Conservation (phyloP, 2,797 vertebrate species). For the Bradypodion pumilum region DNA sequence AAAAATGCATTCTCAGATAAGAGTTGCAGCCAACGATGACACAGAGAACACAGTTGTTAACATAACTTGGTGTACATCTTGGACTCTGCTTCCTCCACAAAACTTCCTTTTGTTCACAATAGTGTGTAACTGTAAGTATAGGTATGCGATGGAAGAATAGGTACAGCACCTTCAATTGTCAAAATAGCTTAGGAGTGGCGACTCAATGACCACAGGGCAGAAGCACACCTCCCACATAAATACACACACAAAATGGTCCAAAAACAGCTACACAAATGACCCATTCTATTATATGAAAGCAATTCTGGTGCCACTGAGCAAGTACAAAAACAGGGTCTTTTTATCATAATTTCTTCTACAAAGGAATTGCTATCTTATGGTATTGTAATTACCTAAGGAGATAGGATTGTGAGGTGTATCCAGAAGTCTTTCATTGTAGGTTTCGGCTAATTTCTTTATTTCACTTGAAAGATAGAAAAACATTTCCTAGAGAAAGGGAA, state of each 20-base stretch:
- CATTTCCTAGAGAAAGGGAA: slow-evolving; percentile 83
- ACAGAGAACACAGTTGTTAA: not conserved
- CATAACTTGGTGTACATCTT: not conserved
- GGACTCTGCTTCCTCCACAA: not conserved
- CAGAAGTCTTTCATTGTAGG: slow-evolving; percentile 86
- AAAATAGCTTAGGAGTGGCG: too few relatives aligned
- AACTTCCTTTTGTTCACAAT: not conserved
- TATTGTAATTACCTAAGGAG: slow-evolving; percentile 85
- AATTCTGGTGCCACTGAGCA: not conserved
- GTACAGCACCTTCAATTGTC: not conserved
- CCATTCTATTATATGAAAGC: not conserved
- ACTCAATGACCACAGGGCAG: too few relatives aligned
- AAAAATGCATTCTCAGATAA: too few relatives aligned
- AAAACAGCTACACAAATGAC: too few relatives aligned
- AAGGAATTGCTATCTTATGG: not conserved
- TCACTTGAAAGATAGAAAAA: slow-evolving; percentile 88
- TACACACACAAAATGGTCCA: too few relatives aligned
- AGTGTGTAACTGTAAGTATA: not conserved
- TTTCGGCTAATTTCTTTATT: slow-evolving; percentile 86
- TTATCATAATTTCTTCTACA: not conserved
- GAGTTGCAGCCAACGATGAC: too few relatives aligned
- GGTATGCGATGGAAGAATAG: not conserved
- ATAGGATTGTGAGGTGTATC: slow-evolving; percentile 93
- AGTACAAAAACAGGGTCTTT: not conserved
- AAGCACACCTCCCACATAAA: too few relatives aligned